Evolutionary conservation across 2,113 vertebrate genomes (phyloP), one percentile per base, ranked within the genome.

Genomic region (Syngnathus scovelli): DNA sequence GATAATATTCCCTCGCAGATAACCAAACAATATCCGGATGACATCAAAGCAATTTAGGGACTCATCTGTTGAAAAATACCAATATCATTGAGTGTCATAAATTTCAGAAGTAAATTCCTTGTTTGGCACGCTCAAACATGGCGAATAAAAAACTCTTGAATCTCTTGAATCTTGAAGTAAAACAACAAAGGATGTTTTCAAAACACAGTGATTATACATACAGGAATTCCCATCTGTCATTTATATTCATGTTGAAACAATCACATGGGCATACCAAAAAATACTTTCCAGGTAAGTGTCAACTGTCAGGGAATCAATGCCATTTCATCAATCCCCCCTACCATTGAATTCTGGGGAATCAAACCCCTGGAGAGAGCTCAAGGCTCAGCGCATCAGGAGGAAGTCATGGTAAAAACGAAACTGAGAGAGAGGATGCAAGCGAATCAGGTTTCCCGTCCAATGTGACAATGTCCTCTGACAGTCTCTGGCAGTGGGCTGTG

Each of bases 201-300:
- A 48, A 13, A 48, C 13, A 16, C 15, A 48, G 44, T 18, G 44
- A 19, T n/a, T 49, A 19, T 5, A 6, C 19, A 10, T 49, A 7
- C 27, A 79, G 70, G 66, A 69, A 54, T 79, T 76, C 75, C 64
- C 69, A 71, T 77, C 75, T 80, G 84, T 86, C 81, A 75, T 89
- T 85, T 89, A 92, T 93, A 91, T 92, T 92, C 89, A 76, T 72
- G 83, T 85, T 79, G 89, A 91, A 85, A 89, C 77, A 88, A 90
- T 92, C 88, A 88, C 85, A 90, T 88, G 88, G 83, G 82, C 83
- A 89, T 86, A 90, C 91, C 93, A 94, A 89, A 87, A 33, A 88
- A 90, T 90, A 93, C 88, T 92, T 90, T 89, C 90, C 80, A 71
- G 90, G 90, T 91, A 87, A 92, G 92, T 92, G 91, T 92, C 93